These are phyloP conservation scores for Vulpes ferrilata DNA, from an alignment of 2,113 vertebrate genomes.

Conservation along the genomic window DNA sequence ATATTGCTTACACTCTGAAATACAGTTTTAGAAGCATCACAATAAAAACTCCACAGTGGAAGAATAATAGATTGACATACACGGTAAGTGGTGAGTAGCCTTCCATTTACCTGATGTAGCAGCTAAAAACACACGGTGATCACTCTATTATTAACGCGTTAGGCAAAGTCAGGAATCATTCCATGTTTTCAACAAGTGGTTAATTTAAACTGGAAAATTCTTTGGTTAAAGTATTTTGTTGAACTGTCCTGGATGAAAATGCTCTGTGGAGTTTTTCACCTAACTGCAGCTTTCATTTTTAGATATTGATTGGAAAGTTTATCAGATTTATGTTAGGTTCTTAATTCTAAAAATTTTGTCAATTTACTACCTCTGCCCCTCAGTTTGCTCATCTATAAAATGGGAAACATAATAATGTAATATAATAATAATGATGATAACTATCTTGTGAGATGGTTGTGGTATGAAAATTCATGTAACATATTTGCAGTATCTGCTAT, in stretches of 20 bases:
- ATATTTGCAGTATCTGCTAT: background rate
- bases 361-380: background rate
- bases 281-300: background rate
- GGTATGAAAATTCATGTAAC: background rate
- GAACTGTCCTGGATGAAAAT: conserved; percentile 28
- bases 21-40: conserved; percentile 19
- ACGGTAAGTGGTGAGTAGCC: conserved; percentile 21
- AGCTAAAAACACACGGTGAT: conserved; percentile 2
- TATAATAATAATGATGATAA: background rate
- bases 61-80: conserved; percentile 39
- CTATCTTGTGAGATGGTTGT: background rate
- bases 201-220: conserved; percentile 48
- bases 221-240: conserved; percentile 6
- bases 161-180: background rate
- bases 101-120: background rate
- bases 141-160: background rate
- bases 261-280: background rate
- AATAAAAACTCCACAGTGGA: conserved; percentile 9
- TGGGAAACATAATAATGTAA: background rate
- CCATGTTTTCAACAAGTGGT: conserved; percentile 34
- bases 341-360: conserved; percentile 11
- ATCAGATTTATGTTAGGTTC: background rate
- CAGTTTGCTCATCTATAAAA: conserved; percentile 41
- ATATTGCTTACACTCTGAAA: background rate
- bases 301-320: background rate